These are phyloP conservation scores for Spodoptera exigua DNA, from an alignment of 2,888 invertebrate species.

Conservation along the genomic window DNA sequence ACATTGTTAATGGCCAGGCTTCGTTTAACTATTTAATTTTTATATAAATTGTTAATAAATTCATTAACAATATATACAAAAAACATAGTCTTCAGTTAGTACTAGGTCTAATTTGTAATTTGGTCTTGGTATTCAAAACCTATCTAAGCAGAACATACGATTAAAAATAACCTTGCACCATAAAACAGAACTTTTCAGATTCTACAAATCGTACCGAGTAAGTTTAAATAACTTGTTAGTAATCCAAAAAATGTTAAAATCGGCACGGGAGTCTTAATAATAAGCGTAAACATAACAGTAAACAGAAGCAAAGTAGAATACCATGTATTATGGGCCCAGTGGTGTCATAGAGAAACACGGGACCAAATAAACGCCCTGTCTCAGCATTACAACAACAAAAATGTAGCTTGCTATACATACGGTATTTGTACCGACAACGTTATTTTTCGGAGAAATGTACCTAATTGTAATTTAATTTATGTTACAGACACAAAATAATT, in stretches of 20 bases:
- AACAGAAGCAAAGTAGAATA: constrained; percentile 49
- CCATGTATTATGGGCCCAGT: constrained; percentile 43
- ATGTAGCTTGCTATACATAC: constrained; percentile 2
- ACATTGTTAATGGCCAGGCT: no score
- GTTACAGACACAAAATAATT: no score
- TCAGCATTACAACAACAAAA: constrained; percentile 30
- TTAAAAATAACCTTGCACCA: not conserved
- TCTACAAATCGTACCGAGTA: constrained; percentile 3
- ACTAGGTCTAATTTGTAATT: no score
- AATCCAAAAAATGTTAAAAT: constrained; percentile 22
- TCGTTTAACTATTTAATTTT: no score
- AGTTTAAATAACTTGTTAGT: constrained; percentile 8
- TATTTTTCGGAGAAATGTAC: no score
- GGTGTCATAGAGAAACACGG: constrained; percentile 25
- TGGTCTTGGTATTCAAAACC: no score
- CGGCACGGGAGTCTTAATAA: constrained; percentile 37
- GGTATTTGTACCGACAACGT: no score
- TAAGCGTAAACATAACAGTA: constrained; percentile 51
- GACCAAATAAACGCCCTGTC: constrained; percentile 40
- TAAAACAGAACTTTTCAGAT: constrained; percentile 1
- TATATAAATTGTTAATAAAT: no score
- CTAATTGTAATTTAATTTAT: no score
- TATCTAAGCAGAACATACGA: no score
- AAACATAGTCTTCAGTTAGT: no score
- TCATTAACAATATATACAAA: no score